These are phyloP conservation scores for Anoplolepis gracilipes DNA, from an alignment of 1,140 invertebrate genomes.

Conservation along the genomic window DNA sequence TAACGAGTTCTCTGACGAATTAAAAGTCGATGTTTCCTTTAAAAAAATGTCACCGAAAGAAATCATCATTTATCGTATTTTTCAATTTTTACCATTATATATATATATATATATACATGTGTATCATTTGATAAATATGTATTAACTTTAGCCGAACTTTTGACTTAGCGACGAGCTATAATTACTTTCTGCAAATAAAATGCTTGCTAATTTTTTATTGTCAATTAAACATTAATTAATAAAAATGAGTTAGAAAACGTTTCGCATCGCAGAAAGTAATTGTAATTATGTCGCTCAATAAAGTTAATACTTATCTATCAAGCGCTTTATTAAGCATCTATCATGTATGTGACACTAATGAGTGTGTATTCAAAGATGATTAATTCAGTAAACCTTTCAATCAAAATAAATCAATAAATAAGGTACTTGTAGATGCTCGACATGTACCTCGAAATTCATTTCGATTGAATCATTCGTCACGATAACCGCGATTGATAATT, in stretches of 20 bases:
- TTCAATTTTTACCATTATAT: not conserved
- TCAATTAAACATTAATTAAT: too few relatives aligned
- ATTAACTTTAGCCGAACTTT: not conserved
- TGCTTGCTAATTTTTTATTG: too few relatives aligned
- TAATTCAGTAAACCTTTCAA: slow-evolving; percentile 1
- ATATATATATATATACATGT: too few relatives aligned
- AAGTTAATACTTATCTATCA: not conserved
- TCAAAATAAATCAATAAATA: slow-evolving; percentile 14
- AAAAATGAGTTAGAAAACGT: too few relatives aligned
- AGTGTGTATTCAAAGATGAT: not conserved
- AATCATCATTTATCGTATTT: not conserved
- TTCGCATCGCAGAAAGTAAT: not conserved
- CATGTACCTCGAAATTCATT: not conserved
- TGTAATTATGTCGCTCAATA: not conserved
- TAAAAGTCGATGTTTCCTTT: not conserved
- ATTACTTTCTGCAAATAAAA: too few relatives aligned
- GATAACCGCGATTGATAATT: slow-evolving; percentile 39
- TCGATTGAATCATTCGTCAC: slow-evolving; percentile 29
- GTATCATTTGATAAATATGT: not conserved
- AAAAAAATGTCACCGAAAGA: not conserved
- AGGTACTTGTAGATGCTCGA: too few relatives aligned
- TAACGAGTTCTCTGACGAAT: not conserved
- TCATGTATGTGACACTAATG: not conserved
- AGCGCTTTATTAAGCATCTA: not conserved
- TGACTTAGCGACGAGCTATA: too few relatives aligned